Evolutionary conservation across 1,140 invertebrate species (phyloP).

Genomic region (Drosophila fuyamai): DNA sequence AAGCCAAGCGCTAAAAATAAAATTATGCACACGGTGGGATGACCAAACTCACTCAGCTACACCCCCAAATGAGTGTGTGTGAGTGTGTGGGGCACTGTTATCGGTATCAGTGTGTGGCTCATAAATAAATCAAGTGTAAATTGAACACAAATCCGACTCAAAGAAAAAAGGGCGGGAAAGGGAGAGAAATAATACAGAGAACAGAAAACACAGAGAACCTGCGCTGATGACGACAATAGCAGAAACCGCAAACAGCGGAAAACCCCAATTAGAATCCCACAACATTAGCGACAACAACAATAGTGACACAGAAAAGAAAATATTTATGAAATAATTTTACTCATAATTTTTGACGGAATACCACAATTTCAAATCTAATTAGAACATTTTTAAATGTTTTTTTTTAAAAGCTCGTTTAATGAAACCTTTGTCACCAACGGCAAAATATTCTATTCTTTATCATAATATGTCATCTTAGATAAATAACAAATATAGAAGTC

Average conservation of each 20-base stretch:
- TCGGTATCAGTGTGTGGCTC: constrained; percentile 10
- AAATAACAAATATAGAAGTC: background rate
- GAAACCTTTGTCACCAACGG: too few species aligned
- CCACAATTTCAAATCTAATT: too few species aligned
- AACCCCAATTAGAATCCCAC: constrained; percentile 63
- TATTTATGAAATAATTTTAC: background rate
- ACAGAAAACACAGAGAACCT: constrained; percentile 10
- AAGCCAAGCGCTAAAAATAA: constrained; percentile 68
- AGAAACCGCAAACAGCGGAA: constrained; percentile 50
- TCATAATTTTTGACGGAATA: too few species aligned
- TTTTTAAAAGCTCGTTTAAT: too few species aligned
- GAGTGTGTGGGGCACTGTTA: constrained; percentile 5
- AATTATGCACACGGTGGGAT: constrained; percentile 44
- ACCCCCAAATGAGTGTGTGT: constrained; percentile 8
- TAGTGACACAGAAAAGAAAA: background rate
- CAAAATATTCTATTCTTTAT: too few species aligned
- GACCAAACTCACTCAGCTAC: constrained; percentile 12
- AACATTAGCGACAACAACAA: constrained; percentile 20
- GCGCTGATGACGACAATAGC: constrained; percentile 28
- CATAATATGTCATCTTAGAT: too few species aligned
- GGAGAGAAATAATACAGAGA: constrained; percentile 7
- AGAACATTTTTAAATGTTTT: too few species aligned
- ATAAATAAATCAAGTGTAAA: constrained; percentile 70
- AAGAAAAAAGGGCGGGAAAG: constrained; percentile 7
- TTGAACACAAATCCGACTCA: constrained; percentile 54